Conservation (phyloP, 2,113 vertebrate species). For the Lepidothrix coronata region DNA sequence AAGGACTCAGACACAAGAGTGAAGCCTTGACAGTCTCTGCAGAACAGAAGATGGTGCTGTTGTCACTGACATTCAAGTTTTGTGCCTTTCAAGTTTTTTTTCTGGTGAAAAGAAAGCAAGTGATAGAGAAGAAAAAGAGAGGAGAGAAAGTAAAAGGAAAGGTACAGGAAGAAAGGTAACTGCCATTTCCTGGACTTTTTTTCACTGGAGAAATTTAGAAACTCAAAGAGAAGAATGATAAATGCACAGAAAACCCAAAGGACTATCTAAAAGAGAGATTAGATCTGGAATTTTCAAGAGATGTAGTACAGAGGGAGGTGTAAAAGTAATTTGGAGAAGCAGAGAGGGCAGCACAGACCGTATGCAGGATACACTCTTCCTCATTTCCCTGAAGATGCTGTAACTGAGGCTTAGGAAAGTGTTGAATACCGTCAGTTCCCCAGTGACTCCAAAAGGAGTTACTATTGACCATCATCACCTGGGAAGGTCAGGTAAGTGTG, state of each 20-base stretch:
- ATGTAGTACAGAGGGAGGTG: not conserved
- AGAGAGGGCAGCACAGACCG: not conserved
- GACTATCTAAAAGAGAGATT: not conserved
- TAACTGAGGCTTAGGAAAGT: not conserved
- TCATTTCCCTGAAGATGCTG: not conserved
- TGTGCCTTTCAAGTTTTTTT: not conserved
- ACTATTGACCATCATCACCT: too few species aligned
- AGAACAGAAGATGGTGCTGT: slow-evolving; percentile 68
- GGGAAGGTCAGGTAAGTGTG: not conserved
- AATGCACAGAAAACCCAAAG: not conserved
- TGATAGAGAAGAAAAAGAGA: not conserved
- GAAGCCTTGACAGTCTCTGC: not conserved
- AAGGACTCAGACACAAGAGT: not conserved
- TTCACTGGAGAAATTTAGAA: not conserved
- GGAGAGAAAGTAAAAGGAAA: not conserved
- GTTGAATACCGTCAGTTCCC: not conserved
- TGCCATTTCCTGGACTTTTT: not conserved
- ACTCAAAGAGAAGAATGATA: not conserved
- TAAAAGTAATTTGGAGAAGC: not conserved
- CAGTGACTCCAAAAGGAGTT: not conserved
- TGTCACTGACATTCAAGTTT: not conserved
- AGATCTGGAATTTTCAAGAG: not conserved
- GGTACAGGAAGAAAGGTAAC: not conserved
- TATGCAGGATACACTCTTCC: not conserved
- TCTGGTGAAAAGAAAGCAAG: not conserved